These are phyloP conservation scores for Alectoris magna DNA, from an alignment of 2,797 vertebrate genomes.

Conservation along the genomic window DNA sequence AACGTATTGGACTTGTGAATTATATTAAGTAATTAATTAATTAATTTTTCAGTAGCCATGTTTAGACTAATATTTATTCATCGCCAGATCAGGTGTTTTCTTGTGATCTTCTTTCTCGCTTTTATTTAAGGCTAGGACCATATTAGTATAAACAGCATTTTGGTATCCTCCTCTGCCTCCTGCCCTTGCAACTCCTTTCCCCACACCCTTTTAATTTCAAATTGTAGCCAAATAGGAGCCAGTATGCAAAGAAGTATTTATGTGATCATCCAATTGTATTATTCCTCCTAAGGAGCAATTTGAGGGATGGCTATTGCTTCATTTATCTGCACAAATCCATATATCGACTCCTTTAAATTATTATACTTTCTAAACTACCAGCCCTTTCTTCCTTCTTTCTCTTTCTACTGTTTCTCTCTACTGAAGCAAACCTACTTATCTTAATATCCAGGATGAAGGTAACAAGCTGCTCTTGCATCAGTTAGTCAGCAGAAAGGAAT, in stretches of 20 bases:
- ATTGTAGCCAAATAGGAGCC: neutral
- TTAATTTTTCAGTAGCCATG: neutral
- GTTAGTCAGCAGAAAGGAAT: neutral
- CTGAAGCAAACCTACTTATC: neutral
- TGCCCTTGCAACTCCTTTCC: too few relatives aligned
- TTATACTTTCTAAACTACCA: neutral
- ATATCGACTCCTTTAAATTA: conserved; percentile 25
- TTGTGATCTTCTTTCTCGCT: neutral
- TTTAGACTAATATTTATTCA: neutral
- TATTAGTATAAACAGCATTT: neutral
- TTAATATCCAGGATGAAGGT: neutral
- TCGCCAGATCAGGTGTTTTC: neutral
- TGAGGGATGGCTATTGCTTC: neutral
- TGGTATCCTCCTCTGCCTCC: accelerated
- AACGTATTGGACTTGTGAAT: neutral
- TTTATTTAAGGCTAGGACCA: neutral
- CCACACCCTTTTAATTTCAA: neutral
- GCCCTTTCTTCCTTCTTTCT: neutral
- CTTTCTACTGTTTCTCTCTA: neutral
- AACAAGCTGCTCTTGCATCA: neutral
- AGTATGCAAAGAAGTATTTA: neutral
- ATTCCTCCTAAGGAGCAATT: neutral
- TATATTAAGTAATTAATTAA: neutral
- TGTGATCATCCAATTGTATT: neutral
- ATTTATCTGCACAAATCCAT: conserved; percentile 1